These are phyloP conservation scores for Miltochrista miniata DNA, from an alignment of 2,888 invertebrate genomes.

Conservation along the genomic window DNA sequence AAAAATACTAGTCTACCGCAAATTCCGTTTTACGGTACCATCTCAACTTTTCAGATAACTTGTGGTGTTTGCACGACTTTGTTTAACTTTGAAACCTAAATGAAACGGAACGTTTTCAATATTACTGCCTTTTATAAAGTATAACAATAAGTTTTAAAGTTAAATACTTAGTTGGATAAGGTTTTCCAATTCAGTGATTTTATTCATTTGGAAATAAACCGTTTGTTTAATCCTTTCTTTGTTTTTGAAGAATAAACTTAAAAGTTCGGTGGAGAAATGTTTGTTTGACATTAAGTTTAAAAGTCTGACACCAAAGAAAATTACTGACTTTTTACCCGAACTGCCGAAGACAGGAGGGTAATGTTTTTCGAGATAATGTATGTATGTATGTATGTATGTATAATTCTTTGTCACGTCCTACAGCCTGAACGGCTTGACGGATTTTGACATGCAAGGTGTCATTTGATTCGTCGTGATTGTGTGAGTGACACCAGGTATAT, in stretches of 20 bases:
- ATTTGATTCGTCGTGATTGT: no score
- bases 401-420: no score
- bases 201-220: slow-evolving; percentile 22
- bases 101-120: slow-evolving; percentile 45
- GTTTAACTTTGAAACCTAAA: slow-evolving; percentile 44
- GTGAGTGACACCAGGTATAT: no score
- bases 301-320: no score
- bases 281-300: background rate
- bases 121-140: slow-evolving; percentile 38
- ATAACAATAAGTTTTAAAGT: slow-evolving; percentile 39
- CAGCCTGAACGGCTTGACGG: no score
- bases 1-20: slow-evolving; percentile 50
- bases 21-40: slow-evolving; percentile 38
- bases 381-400: no score
- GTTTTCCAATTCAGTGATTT: slow-evolving; percentile 15
- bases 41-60: slow-evolving; percentile 38
- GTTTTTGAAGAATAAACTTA: background rate
- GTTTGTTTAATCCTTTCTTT: slow-evolving; percentile 13
- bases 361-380: no score
- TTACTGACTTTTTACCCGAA: no score
- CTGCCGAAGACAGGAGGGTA: no score
- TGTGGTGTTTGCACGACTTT: slow-evolving; percentile 44
- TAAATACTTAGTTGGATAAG: slow-evolving; percentile 22
- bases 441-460: no score
- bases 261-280: background rate